Evolutionary conservation across 1,140 invertebrate species (phyloP), one percentile per base, ranked within the genome.

Genomic region (Camponotus pennsylvanicus): DNA sequence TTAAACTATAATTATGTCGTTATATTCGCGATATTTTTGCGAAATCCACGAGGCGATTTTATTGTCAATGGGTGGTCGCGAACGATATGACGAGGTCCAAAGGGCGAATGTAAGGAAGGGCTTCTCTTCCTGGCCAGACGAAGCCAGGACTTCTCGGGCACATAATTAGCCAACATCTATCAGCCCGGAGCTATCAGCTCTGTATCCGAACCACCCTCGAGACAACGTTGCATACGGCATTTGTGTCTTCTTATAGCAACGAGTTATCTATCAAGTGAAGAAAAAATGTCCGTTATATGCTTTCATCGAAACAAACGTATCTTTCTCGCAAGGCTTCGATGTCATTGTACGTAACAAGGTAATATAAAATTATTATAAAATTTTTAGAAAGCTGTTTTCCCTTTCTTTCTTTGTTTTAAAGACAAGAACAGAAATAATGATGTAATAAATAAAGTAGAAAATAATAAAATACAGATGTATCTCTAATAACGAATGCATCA

Each of bases 121-220:
- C 92, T 76, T 64, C 86, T 92, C 92, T 93, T 93, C 92, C 89
- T 92, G 92, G 84, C 91, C 91, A 89, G 87, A 88, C 90, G 88
- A 89, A 85, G 88, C 89, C 90, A 90, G 88, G 92, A 91, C 91
- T 94, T 91, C 94, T 93, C 94, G 94, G 93, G 91, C 92, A 94
- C 94, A 93, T 95, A 95, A 95, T 95, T 95, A 95, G 94, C 94
- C 93, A 93, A 94, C 94, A 95, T 95, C 94, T 95, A 95, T 95
- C 94, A 95, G 95, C 95, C 95, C 89, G 92, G 89, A 95, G 94
- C 94, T 94, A 95, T 95, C 94, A 91, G 91, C 90, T 92, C 91
- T 88, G 92, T 93, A 93, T 93, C 92, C 92, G 88, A 93, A 88
- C 92, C 92, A 93, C 91, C 92, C 92, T 92, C 89, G 82, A 90